These are phyloP conservation scores for Melangyna quadrimaculata DNA, from an alignment of 2,888 invertebrate genomes.

Conservation along the genomic window DNA sequence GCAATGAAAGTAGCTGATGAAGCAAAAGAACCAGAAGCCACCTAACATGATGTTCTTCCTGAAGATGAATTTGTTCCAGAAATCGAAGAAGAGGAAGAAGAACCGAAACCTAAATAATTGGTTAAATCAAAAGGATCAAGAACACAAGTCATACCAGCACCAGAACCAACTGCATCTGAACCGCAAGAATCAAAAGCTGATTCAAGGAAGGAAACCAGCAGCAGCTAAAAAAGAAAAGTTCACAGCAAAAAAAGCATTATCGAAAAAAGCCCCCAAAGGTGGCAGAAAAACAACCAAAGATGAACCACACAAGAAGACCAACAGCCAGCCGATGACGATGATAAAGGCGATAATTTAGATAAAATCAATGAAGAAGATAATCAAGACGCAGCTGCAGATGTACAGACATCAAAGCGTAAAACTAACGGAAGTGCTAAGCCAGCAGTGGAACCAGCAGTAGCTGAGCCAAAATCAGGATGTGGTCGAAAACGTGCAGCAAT, in stretches of 20 bases:
- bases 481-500: constrained; percentile 75
- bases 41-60: constrained; percentile 59
- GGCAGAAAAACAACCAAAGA: constrained; percentile 31
- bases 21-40: constrained; percentile 42
- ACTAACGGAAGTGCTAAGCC: constrained; percentile 36
- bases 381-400: constrained; percentile 44
- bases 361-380: constrained; percentile 32
- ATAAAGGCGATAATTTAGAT: neutral
- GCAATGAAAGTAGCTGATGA: neutral
- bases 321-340: neutral
- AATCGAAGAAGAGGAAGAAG: constrained; percentile 40
- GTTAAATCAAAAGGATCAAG: constrained; percentile 64
- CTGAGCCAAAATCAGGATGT: constrained; percentile 62
- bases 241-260: constrained; percentile 22
- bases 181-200: constrained; percentile 36
- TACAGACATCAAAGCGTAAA: constrained; percentile 29
- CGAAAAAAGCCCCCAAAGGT: constrained; percentile 70
- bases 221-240: constrained; percentile 46
- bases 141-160: constrained; percentile 41
- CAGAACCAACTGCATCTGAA: constrained; percentile 21
- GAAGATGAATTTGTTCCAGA: constrained; percentile 64
- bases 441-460: constrained; percentile 34
- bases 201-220: constrained; percentile 73
- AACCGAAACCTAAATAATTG: constrained; percentile 39
- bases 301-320: constrained; percentile 30